phyloP scores from a whole-genome alignment of 2,113 vertebrate species.

The Dipodomys spectabilis region DNA sequence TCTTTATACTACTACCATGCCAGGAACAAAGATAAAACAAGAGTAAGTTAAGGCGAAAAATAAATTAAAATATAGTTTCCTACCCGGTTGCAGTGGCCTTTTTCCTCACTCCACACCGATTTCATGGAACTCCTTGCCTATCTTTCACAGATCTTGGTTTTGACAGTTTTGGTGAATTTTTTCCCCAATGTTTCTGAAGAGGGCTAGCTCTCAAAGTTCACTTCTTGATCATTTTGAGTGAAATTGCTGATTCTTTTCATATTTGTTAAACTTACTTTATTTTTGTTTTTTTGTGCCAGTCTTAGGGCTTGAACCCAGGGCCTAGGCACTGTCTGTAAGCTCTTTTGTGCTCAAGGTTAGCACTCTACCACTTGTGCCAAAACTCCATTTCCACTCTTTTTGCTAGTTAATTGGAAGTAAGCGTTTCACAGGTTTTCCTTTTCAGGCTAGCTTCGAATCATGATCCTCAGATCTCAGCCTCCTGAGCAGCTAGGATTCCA shows the following conservation, averaged over 20 bases:
- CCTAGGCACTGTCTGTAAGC: no score
- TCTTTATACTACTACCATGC: neutral
- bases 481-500: no score
- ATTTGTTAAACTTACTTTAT: neutral
- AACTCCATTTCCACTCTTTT: no score
- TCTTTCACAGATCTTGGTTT: neutral
- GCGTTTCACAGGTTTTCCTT: no score
- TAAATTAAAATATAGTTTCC: no score
- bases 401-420: no score
- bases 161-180: neutral
- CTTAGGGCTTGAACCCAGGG: no score
- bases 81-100: neutral
- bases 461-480: no score
- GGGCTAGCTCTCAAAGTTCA: neutral
- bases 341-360: no score
- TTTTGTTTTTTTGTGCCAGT: no score
- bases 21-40: neutral
- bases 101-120: neutral
- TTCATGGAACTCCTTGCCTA: neutral
- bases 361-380: no score
- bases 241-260: neutral
- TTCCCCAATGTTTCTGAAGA: neutral
- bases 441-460: no score
- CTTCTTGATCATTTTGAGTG: neutral
- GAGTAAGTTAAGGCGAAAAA: neutral